Base-by-base conservation (phyloP, 2,888 invertebrate genomes). In the Apomyelois bistriatella region DNA sequence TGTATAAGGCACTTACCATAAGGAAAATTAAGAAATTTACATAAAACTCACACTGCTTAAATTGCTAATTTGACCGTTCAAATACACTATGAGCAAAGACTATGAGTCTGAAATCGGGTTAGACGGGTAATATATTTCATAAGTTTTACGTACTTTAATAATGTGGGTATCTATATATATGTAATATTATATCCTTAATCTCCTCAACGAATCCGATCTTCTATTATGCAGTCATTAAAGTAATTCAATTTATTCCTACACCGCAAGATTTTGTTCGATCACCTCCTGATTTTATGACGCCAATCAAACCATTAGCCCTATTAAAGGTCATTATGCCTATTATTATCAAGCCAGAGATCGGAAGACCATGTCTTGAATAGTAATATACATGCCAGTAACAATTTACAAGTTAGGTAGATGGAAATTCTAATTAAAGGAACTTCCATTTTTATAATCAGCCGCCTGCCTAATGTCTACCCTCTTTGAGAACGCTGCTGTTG, bases 281-380 rank as follows among this genome's bases (percentile, higher is more conserved):
- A 68, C 68, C 70, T 70, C 60, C 66, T 57, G 70, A 73, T 82
- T 84, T 84, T 84, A 85, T 72, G 78, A 79, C 74, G 72, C 73
- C 79, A 79, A 85, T 85, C 77, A 82, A 74, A 61, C 73, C 64
- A 82, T 82, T 82, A 82, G 64, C 61, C 76, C 76, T 79, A 82
- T 84, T 84, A 83, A 67, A 76, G 76, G 68, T 74, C 72, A 79
- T 80, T 77, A 78, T 70, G 63, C 58, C 71, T 78, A 79, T 77
- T 80, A 78, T 76, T 72, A 74, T 70, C 72, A 65, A 63, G 68
- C 66, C 67, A 72, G 67, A 68, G 68, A 71, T 66, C 56, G 62
- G 66, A 71, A 59, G 55, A 67, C 52, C 68, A 69, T 71, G 64
- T 66, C 62, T 65, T 77, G 73, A 74, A 75, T 73, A 71, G 72